Conservation (phyloP, 2,888 invertebrate genomes). For the Theretra japonica region DNA sequence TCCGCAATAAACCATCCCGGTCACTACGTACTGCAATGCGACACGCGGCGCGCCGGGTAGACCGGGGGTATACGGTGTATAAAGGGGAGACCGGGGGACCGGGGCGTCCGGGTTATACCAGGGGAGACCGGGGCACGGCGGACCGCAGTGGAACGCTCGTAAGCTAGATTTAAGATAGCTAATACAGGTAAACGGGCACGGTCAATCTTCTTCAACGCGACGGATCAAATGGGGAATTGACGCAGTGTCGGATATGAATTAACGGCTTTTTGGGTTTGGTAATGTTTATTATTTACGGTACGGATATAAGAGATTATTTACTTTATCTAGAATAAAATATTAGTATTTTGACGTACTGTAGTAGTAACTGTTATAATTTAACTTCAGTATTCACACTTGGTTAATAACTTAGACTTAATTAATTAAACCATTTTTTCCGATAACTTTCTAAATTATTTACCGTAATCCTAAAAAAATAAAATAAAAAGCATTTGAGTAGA, state of each 20-base stretch:
- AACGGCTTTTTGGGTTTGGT: no score
- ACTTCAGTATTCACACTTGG: no score
- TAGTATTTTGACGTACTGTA: no score
- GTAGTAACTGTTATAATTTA: no score
- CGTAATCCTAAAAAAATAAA: no score
- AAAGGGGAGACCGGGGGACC: not conserved
- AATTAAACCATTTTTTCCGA: no score
- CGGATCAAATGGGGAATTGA: not conserved
- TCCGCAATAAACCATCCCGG: conserved; percentile 7
- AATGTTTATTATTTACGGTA: not conserved
- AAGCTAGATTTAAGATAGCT: conserved; percentile 25
- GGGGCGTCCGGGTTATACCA: not conserved
- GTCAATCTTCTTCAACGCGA: conserved; percentile 12
- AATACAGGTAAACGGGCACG: conserved; percentile 1
- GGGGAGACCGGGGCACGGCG: not conserved
- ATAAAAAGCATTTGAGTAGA: no score
- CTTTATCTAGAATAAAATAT: no score
- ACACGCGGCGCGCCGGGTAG: not conserved
- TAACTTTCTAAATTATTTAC: no score
- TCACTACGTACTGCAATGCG: conserved; percentile 19
- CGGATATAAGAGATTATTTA: no score
- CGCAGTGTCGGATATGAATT: no score
- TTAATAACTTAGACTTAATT: no score
- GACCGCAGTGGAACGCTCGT: conserved; percentile 18
- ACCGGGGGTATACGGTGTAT: not conserved